Percentiles rank a stretch among this genome's conserved stretches.
Evolutionary conservation across 2,888 invertebrate species (phyloP).

Genomic region (Sphinx pinastri): DNA sequence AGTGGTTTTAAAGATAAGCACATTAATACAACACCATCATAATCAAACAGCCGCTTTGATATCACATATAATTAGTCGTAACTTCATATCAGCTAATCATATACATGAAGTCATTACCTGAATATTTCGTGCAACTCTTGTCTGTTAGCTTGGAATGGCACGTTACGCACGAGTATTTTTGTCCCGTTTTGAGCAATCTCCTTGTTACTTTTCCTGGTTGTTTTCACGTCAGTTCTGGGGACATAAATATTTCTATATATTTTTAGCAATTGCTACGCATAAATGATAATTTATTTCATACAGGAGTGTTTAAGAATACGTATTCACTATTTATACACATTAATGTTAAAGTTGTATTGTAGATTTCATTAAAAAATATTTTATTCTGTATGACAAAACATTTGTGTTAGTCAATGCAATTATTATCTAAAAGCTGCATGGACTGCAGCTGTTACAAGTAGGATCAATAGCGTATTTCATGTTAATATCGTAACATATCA

Average conservation of each 20-base stretch:
- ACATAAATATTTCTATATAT: slow-evolving; percentile 13
- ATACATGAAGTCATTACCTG: slow-evolving; percentile 82
- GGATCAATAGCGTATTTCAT: too few relatives aligned
- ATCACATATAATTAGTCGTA: slow-evolving; percentile 37
- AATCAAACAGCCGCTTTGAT: slow-evolving; percentile 38
- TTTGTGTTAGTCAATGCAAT: too few relatives aligned
- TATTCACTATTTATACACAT: too few relatives aligned
- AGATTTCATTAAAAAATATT: too few relatives aligned
- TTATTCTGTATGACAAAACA: too few relatives aligned
- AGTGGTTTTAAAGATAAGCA: slow-evolving; percentile 33
- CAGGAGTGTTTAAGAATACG: too few relatives aligned
- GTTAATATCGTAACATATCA: too few relatives aligned
- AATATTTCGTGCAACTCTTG: slow-evolving; percentile 94
- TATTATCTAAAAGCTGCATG: too few relatives aligned
- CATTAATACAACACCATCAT: slow-evolving; percentile 29
- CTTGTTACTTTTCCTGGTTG: slow-evolving; percentile 84
- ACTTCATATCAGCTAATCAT: slow-evolving; percentile 37
- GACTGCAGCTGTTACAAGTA: too few relatives aligned
- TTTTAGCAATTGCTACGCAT: background rate
- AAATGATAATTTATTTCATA: too few relatives aligned
- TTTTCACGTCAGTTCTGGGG: slow-evolving; percentile 85
- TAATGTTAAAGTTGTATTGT: too few relatives aligned
- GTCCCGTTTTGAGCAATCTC: slow-evolving; percentile 88
- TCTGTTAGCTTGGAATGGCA: slow-evolving; percentile 97
- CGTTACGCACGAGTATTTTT: slow-evolving; percentile 96